These are phyloP conservation scores for Diadumene lineata DNA, from an alignment of 92 coral and sea anemone genomes.

Conservation along the genomic window DNA sequence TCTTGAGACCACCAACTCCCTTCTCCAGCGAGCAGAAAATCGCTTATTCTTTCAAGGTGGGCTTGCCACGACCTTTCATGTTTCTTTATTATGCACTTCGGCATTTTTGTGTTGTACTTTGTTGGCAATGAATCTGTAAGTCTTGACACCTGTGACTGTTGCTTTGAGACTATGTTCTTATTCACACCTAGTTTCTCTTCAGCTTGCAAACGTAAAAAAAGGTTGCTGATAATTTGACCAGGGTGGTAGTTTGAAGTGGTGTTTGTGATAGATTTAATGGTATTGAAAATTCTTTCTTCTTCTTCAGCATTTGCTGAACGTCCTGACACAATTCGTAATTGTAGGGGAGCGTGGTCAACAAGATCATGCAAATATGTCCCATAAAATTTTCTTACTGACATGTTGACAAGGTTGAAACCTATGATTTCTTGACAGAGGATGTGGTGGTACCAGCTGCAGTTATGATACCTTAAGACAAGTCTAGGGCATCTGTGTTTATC, in stretches of 20 bases:
- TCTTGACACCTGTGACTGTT: background rate
- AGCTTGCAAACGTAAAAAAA: slow-evolving; percentile 30
- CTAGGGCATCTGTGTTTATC: too few species aligned
- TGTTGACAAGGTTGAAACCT: too few species aligned
- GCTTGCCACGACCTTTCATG: slow-evolving; percentile 34
- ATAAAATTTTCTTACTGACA: slow-evolving; percentile 22
- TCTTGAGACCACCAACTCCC: slow-evolving; percentile 38
- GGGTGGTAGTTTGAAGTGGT: slow-evolving; percentile 33
- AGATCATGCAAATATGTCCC: slow-evolving; percentile 38
- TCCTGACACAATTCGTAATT: slow-evolving; percentile 31
- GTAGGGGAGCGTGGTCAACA: slow-evolving; percentile 26
- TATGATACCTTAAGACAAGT: background rate
- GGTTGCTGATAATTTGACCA: slow-evolving; percentile 23
- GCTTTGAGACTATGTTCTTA: background rate
- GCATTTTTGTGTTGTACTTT: slow-evolving; percentile 1
- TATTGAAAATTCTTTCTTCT: slow-evolving; percentile 34
- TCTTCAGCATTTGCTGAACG: slow-evolving; percentile 28
- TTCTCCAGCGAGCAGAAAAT: slow-evolving; percentile 40
- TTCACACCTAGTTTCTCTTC: background rate
- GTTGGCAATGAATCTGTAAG: slow-evolving; percentile 10
- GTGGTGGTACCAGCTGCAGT: too few species aligned
- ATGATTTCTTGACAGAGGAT: too few species aligned
- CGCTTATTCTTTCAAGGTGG: slow-evolving; percentile 37
- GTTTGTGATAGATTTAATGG: slow-evolving; percentile 21
- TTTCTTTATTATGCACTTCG: slow-evolving; percentile 6